Evolutionary conservation across 2,797 vertebrate genomes (phyloP), one percentile per base, ranked within the genome.

Genomic region (Sebastiscus albofasciatus): DNA sequence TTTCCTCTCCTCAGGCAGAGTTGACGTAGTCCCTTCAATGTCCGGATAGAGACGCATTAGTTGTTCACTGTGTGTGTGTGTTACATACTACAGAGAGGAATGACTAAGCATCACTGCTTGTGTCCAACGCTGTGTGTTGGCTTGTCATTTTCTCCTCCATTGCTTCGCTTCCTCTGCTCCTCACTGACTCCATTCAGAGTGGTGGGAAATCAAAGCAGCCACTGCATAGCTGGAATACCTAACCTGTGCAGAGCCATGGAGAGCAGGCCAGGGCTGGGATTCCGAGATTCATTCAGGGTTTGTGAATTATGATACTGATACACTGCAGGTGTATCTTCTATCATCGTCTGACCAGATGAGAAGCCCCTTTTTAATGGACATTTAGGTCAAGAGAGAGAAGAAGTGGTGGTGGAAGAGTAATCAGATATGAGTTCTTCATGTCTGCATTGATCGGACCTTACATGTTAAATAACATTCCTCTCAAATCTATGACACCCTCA

Each of bases 141-240:
- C 46, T 78, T 75, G 75, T 87, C 72, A 81, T 88, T 88, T 91
- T 90, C 83, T 88, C 81, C 87, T 87, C 80, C 83, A 12, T n/a
- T 85, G 83, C 87, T 69, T 75, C 12, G 8, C 77, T 80, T 89
- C 78, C 80, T 75, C 79, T 54, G 27, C 80, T 81, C 83, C 83
- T 90, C 87, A 69, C 77, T 86, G 79, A 75, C 79, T 90, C 88
- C 74, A 83, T 93, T 89, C 84, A 90, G 11, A 82, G 74, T 75
- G 89, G 39, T 86, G 81, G 80, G 89, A 87, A 91, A 82, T 85
- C 70, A 71, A 76, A 84, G 80, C 82, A 59, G 24, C 67, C 66
- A 7, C 18, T n/a, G 67, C 88, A 93, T 87, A 82, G 76, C 34
- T 91, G 76, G 72, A 90, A 90, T 89, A 36, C 73, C 78, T 66